Conservation (phyloP, 2,797 vertebrate genomes). For the Falco cherrug region DNA sequence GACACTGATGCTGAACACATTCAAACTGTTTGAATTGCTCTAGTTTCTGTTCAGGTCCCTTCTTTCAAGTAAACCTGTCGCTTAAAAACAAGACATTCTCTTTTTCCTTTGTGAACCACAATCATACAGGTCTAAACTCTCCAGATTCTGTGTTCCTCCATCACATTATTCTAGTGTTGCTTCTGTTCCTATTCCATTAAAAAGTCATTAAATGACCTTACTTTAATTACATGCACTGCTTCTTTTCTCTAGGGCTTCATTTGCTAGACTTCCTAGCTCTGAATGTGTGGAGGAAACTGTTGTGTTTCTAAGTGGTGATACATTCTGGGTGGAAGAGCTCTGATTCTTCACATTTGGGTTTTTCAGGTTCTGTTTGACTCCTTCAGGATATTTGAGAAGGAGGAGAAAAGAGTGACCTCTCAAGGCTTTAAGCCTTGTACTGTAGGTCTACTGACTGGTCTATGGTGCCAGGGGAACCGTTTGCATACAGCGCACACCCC, state of each 20-base stretch:
- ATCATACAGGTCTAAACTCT: not conserved
- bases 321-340: not conserved
- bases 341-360: not conserved
- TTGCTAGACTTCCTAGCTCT: not conserved
- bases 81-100: not conserved
- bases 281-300: not conserved
- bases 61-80: not conserved
- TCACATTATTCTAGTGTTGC: not conserved
- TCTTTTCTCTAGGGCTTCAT: not conserved
- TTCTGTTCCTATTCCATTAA: not conserved
- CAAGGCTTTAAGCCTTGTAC: not conserved
- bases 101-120: not conserved
- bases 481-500: not conserved
- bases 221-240: not conserved
- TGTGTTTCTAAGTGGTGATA: not conserved
- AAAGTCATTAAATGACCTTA: not conserved
- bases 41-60: not conserved
- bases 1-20: not conserved
- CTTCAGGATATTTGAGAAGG: not conserved
- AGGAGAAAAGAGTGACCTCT: not conserved
- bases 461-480: not conserved
- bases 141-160: not conserved
- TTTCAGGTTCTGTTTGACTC: not conserved
- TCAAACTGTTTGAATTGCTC: not conserved
- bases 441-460: not conserved